Base-by-base conservation (phyloP, 2,888 invertebrate genomes). In the Meiosimyza platycephala region DNA sequence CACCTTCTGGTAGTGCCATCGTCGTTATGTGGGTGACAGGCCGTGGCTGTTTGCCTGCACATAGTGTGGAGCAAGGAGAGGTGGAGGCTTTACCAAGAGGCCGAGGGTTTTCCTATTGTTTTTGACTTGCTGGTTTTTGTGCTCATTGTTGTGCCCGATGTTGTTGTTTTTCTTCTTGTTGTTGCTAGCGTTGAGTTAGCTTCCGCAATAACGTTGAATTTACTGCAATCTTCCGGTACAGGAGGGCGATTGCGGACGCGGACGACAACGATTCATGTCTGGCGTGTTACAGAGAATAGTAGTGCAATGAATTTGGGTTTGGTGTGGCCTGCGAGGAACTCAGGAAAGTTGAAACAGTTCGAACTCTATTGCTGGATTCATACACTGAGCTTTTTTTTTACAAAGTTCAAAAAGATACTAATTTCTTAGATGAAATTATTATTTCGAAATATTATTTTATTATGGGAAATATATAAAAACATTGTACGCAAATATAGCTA, bases 131-230 rank as follows among this genome's bases (percentile, higher is more conserved):
- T 22, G 33, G 15, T 67, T 55, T 28, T 22, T 40, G 55, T 66
- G 66, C 40, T 40, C 40, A 9, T 66, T 66, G 18, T 40, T 59
- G 59, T 68, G 6, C 16, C 13, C 48, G 40, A 22, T n/a, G 48
- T 50, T 63, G 18, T 64, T 50, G 51, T 51, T 51, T 28, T 48
- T 22, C 9, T 40, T 40, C 62, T 51, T 69, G 69, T 64, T 50
- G 64, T 51, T 64, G 64, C 18, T 22, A 40, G 52, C 33, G 62
- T 51, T 69, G 51, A 60, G 60, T 63, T 70, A 40, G 70, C 70
- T 70, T 70, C 70, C 70, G 70, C 70, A 70, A 70, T 70, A 70
- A 63, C 52, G 63, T 40, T 63, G 63, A 70, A 70, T 70, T 70
- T 70, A 70, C 70, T 54, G 47, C 70, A 62, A 70, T 70, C 70